These are phyloP conservation scores for Microcebus griseorufus DNA, from an alignment of 2,113 vertebrate species.

Conservation along the genomic window DNA sequence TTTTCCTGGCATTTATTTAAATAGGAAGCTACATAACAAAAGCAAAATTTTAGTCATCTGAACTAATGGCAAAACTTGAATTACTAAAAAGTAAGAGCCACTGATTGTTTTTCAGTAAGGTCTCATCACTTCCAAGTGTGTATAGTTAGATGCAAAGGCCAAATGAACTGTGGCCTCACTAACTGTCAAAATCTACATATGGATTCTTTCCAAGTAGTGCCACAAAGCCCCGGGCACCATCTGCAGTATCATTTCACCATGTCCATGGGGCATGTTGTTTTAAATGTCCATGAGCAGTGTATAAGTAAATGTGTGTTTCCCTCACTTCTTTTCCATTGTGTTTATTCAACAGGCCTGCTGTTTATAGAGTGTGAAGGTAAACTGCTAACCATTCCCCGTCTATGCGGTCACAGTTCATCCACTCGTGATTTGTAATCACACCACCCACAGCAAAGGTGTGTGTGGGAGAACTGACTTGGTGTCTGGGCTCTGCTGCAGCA, in stretches of 20 bases:
- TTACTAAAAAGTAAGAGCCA: neutral
- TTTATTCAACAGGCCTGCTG: neutral
- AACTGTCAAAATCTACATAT: neutral
- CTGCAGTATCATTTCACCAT: too few species aligned
- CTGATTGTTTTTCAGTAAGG: neutral
- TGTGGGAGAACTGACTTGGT: neutral
- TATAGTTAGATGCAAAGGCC: neutral
- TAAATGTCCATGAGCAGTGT: neutral
- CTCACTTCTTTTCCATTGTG: neutral
- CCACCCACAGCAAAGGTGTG: too few species aligned
- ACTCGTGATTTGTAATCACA: neutral
- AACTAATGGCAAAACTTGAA: neutral
- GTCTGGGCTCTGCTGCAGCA: neutral
- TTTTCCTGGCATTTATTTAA: neutral
- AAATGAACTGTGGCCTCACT: neutral
- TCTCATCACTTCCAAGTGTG: neutral
- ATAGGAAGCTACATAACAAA: neutral
- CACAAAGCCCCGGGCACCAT: neutral
- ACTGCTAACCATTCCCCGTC: too few species aligned
- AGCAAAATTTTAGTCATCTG: neutral
- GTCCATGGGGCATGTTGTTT: accelerated
- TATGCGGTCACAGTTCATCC: neutral
- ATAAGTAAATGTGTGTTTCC: neutral
- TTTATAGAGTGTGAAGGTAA: neutral
- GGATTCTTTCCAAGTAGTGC: neutral